These are phyloP conservation scores for Synergus umbraculus DNA, from an alignment of 2,888 invertebrate genomes.

Conservation along the genomic window DNA sequence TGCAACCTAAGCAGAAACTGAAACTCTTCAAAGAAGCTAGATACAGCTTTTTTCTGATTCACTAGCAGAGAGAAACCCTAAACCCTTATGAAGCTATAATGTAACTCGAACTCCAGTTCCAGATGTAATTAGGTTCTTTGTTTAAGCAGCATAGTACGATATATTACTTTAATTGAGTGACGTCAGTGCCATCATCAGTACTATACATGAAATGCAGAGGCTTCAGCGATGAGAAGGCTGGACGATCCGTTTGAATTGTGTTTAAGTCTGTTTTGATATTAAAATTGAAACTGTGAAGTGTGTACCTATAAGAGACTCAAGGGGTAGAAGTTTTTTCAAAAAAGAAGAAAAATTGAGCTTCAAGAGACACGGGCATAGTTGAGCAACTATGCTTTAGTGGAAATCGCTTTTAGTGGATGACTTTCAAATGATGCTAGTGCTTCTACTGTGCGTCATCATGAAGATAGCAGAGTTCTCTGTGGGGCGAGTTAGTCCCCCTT, in stretches of 20 bases:
- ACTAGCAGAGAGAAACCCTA: slow-evolving; percentile 23
- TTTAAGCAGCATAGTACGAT: slow-evolving; percentile 17
- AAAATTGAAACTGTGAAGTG: neutral
- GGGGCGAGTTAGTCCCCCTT: slow-evolving; percentile 66
- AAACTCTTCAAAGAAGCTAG: neutral
- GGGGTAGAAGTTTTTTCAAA: neutral
- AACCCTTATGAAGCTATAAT: neutral
- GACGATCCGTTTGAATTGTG: slow-evolving; percentile 17
- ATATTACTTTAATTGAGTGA: slow-evolving; percentile 39
- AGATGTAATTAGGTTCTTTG: slow-evolving; percentile 36
- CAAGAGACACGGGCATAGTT: slow-evolving; percentile 45
- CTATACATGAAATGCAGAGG: slow-evolving; percentile 2
- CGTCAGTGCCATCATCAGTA: slow-evolving; percentile 23
- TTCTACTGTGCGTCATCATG: slow-evolving; percentile 81
- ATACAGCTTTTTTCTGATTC: neutral
- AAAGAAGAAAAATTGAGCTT: slow-evolving; percentile 16
- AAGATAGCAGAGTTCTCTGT: slow-evolving; percentile 81
- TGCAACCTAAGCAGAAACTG: neutral
- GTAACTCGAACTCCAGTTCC: slow-evolving; percentile 7
- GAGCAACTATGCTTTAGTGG: slow-evolving; percentile 66
- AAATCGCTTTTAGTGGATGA: slow-evolving; percentile 47
- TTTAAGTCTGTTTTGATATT: slow-evolving; percentile 10
- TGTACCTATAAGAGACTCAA: neutral
- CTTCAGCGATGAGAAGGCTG: slow-evolving; percentile 35
- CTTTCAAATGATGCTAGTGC: slow-evolving; percentile 79